Evolutionary conservation across 2,113 vertebrate species (phyloP), one percentile per base, ranked within the genome.

Genomic region (Pipra filicauda): DNA sequence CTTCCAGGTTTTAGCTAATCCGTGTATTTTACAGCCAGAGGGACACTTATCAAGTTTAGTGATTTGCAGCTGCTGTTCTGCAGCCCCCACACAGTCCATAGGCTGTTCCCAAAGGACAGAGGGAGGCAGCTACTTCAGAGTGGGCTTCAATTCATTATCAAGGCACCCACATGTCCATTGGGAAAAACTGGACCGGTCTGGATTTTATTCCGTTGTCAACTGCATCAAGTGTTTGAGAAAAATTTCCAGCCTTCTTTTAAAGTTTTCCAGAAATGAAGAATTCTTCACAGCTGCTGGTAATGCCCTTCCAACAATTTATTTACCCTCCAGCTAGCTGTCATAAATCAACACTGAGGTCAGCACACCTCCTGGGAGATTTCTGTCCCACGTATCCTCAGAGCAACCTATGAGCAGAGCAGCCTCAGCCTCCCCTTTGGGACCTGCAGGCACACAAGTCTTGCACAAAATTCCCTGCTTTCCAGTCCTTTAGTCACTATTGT

Each of bases 241-340:
- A 70, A 62, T 59, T 4, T 44, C 26, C 72, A 83, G 37, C 43
- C 13, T 13, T 9, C 82, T 83, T 83, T 70, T 71, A 55, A 86
- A 81, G 59, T 35, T 84, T 67, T 84, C 79, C 67, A 86, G 79
- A 66, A 71, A 54, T 35, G 41, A 79, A 88, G 82, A 92, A 83
- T 88, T 93, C 78, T 58, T 92, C 8, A 0, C 57, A 82, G 78
- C 85, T 80, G 79, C 74, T 62, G 67, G 71, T 76, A 76, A 76
- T 66, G n/a, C 76, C 90, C 78, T 37, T 76, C 88, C 92, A 79
- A 5, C 26, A 46, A 8, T 37, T 48, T 64, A 26, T 67, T 89
- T 69, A n/a, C 81, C 37, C 35, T 71, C 31, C 82, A 67, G 78
- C 65, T 64, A 74, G 22, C 51, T 82, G 66, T 11, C 78, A 62